Evolutionary conservation across 2,113 vertebrate genomes (phyloP).

Genomic region (Camelus dromedarius): DNA sequence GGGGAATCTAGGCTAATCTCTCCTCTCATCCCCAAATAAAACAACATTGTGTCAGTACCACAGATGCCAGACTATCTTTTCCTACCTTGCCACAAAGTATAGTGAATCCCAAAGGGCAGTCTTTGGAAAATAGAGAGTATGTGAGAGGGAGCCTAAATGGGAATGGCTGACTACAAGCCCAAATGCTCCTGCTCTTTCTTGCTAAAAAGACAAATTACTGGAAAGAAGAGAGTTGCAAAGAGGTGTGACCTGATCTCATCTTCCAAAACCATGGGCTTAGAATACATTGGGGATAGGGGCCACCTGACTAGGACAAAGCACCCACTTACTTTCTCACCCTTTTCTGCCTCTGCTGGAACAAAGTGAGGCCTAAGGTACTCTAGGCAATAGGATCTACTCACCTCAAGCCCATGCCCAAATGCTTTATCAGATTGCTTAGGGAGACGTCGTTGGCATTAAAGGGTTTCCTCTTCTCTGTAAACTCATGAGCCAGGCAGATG

Average conservation of each 20-base stretch:
- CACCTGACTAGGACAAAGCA: neutral
- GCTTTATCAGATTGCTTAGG: slow-evolving; percentile 88
- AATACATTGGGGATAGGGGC: neutral
- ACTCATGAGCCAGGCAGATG: slow-evolving; percentile 95
- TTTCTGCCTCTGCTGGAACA: neutral
- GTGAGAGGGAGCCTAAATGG: neutral
- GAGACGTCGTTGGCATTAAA: slow-evolving; percentile 92
- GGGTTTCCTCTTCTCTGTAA: slow-evolving; percentile 95
- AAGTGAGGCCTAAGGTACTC: slow-evolving; percentile 2
- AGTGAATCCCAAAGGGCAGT: slow-evolving; percentile 27
- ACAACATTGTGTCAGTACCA: slow-evolving; percentile 46
- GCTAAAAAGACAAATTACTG: neutral
- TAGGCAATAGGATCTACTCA: slow-evolving; percentile 81
- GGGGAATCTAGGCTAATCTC: neutral
- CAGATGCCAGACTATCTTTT: neutral
- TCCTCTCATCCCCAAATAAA: neutral
- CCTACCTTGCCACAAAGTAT: slow-evolving; percentile 37
- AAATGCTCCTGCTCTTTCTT: neutral
- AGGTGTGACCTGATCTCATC: slow-evolving; percentile 10
- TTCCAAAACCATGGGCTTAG: slow-evolving; percentile 1
- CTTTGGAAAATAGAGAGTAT: neutral
- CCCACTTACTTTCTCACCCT: neutral
- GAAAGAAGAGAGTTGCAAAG: slow-evolving; percentile 23
- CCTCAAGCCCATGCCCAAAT: slow-evolving; percentile 93
- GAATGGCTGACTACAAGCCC: neutral